A percentile compares a stretch with the other conserved stretches of the same genome.
Conservation (phyloP, 2,113 vertebrate genomes). For the Coryphaenoides rupestris region DNA sequence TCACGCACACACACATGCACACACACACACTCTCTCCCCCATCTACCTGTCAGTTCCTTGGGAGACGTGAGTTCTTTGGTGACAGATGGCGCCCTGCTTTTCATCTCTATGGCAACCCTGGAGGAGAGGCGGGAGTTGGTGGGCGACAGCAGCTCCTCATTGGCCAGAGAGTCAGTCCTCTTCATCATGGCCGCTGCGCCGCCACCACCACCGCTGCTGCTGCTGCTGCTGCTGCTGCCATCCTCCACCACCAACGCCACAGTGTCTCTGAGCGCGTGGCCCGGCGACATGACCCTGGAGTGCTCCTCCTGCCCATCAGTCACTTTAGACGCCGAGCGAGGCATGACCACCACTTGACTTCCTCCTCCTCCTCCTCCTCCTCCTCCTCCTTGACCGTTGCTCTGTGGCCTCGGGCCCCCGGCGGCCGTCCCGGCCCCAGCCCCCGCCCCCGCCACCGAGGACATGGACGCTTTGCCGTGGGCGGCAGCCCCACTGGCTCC, state of each 20-base stretch:
- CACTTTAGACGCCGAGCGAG: constrained; percentile 68
- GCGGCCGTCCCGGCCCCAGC: too few species aligned
- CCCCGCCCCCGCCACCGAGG: constrained; percentile 70
- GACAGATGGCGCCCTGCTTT: constrained; percentile 61
- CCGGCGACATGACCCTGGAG: constrained; percentile 52
- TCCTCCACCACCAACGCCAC: constrained; percentile 69
- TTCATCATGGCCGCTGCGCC: constrained; percentile 49
- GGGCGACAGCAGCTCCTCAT: constrained; percentile 66
- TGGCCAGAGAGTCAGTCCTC: constrained; percentile 60
- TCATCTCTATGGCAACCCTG: constrained; percentile 74
- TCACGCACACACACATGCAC: too few species aligned
- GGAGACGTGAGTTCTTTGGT: constrained; percentile 67
- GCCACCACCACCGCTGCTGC: constrained; percentile 63
- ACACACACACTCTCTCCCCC: too few species aligned
- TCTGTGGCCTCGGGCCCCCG: constrained; percentile 76
- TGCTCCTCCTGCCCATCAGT: constrained; percentile 65
- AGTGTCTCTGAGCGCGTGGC: constrained; percentile 68
- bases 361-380: neutral
- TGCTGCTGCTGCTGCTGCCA: constrained; percentile 31
- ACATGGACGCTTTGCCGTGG: constrained; percentile 64
- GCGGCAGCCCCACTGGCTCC: constrained; percentile 31
- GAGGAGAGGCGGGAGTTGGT: constrained; percentile 65
- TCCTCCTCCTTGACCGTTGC: constrained; percentile 58
- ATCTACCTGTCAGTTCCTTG: constrained; percentile 64
- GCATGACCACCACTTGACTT: constrained; percentile 57